Evolutionary conservation across 2,113 vertebrate genomes (phyloP).

Genomic region (Pelvicachromis taeniatus): DNA sequence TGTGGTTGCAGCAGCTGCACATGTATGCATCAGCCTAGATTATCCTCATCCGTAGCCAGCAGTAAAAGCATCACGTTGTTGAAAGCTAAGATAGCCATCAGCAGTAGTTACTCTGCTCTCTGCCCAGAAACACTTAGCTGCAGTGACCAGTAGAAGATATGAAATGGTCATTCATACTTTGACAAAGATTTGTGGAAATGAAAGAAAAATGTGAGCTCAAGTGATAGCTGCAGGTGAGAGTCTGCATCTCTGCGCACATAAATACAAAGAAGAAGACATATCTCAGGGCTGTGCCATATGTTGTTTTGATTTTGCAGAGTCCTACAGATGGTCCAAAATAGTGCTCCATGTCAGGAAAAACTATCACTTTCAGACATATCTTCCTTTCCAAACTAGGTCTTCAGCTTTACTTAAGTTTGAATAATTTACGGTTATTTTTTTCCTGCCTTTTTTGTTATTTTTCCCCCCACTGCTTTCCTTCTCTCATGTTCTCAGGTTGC

Average conservation of each 20-base stretch:
- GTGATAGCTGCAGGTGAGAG: neutral
- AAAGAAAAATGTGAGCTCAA: neutral
- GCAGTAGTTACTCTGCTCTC: conserved; percentile 25
- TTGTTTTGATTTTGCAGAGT: conserved; percentile 61
- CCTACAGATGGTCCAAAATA: conserved; percentile 70
- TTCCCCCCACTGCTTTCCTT: neutral
- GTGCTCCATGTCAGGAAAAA: conserved; percentile 63
- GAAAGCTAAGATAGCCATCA: conserved; percentile 32
- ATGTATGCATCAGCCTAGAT: conserved; percentile 41
- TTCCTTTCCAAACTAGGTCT: conserved; percentile 42
- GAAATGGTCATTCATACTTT: neutral
- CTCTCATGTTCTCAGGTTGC: conserved; percentile 91
- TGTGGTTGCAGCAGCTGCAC: conserved; percentile 26
- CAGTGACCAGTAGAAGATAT: neutral
- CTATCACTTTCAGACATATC: conserved; percentile 47
- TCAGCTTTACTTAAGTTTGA: conserved; percentile 65
- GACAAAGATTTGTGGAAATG: neutral
- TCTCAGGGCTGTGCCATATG: conserved; percentile 62
- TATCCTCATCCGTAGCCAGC: conserved; percentile 44
- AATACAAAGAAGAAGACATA: conserved; percentile 51
- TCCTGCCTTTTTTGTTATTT: conserved; percentile 10
- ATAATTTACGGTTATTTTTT: conserved; percentile 50
- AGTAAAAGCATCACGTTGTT: conserved; percentile 35
- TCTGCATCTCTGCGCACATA: conserved; percentile 7
- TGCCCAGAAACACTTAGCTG: neutral